Conservation (phyloP, 2,113 vertebrate species). For the Penelope pileata region DNA sequence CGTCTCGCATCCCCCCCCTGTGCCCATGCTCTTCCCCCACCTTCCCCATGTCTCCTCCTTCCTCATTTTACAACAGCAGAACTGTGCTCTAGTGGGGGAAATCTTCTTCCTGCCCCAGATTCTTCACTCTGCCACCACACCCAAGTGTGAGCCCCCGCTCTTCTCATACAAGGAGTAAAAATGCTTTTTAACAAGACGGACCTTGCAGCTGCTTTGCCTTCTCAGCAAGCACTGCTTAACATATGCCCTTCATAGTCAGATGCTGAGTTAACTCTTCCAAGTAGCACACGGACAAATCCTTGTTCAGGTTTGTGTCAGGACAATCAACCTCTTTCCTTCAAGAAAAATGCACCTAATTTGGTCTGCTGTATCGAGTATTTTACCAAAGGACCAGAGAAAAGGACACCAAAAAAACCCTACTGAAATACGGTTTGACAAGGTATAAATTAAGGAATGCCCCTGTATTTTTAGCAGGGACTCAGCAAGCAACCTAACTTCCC, state of each 20-base stretch:
- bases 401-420: not conserved
- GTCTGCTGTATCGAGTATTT: not conserved
- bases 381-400: not conserved
- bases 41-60: not conserved
- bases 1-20: not conserved
- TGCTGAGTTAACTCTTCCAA: not conserved
- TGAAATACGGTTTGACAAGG: not conserved
- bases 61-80: not conserved
- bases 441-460: not conserved
- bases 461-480: not conserved
- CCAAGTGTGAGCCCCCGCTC: fast-evolving
- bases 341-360: not conserved
- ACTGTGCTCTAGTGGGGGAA: not conserved
- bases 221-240: not conserved
- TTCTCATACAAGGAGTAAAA: not conserved
- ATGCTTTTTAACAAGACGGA: not conserved
- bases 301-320: not conserved
- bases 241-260: fast-evolving
- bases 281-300: not conserved
- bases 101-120: not conserved
- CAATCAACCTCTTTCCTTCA: not conserved
- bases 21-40: not conserved
- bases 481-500: not conserved
- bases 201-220: not conserved
- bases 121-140: not conserved